Conservation (phyloP, 2,113 vertebrate species). For the Ictidomys tridecemlineatus region DNA sequence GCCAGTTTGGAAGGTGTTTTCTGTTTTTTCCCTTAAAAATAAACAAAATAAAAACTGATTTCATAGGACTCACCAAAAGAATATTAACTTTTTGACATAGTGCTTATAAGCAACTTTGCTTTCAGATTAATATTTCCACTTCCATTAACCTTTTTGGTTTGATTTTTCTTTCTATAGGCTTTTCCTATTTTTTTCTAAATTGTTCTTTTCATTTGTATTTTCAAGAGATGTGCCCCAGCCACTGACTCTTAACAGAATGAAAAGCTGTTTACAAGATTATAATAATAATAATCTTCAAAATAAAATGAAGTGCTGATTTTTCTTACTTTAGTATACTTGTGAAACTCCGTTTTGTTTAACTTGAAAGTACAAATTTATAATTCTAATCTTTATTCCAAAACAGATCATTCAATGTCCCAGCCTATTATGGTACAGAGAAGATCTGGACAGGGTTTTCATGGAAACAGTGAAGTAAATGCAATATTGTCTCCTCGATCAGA, state of each 20-base stretch:
- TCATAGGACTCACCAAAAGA: neutral
- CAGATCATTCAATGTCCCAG: constrained; percentile 99
- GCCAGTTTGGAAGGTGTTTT: neutral
- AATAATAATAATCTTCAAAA: constrained; percentile 5
- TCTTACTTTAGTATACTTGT: neutral
- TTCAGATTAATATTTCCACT: neutral
- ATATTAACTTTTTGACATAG: neutral
- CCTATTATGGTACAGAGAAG: constrained; percentile 99
- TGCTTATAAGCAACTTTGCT: neutral
- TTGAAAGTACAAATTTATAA: constrained; percentile 31
- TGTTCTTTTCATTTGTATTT: constrained; percentile 28
- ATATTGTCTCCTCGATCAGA: constrained; percentile 98
- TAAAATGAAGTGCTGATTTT: constrained; percentile 29
- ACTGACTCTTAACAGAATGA: neutral
- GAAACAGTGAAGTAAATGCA: constrained; percentile 97
- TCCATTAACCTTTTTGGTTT: neutral
- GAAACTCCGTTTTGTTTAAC: constrained; percentile 4
- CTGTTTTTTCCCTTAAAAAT: neutral
- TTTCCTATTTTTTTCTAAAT: constrained; percentile 9
- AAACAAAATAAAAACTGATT: neutral
- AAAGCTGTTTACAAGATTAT: constrained; percentile 32
- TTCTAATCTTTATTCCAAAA: constrained; percentile 79
- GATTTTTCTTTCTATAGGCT: neutral
- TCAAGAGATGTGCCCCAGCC: constrained; percentile 1
- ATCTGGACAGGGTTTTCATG: constrained; percentile 98